Evolutionary conservation across 2,888 invertebrate genomes (phyloP).

Genomic region (Uloborus plumipes): DNA sequence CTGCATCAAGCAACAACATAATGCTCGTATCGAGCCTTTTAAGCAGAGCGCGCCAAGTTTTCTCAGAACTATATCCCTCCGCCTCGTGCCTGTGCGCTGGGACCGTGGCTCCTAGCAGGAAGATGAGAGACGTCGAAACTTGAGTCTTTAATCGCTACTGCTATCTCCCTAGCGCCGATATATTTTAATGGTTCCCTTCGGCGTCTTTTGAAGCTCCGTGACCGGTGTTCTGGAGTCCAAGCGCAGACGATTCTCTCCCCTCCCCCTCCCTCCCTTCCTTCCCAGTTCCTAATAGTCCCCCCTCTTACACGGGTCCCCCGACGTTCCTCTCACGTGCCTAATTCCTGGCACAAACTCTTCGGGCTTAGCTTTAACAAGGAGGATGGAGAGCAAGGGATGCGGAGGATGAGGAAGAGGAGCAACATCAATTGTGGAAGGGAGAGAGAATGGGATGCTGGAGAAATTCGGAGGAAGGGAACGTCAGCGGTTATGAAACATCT

Average conservation of each 20-base stretch:
- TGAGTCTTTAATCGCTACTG: slow-evolving; percentile 61
- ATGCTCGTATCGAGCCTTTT: slow-evolving; percentile 46
- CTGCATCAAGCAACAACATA: slow-evolving; percentile 58
- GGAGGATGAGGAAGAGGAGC: slow-evolving; percentile 45
- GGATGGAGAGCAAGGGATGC: slow-evolving; percentile 38
- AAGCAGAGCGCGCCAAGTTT: slow-evolving; percentile 37
- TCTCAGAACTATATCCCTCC: slow-evolving; percentile 47
- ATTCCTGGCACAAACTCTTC: slow-evolving; percentile 63
- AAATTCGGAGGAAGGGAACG: slow-evolving; percentile 40
- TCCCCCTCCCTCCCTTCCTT: not conserved
- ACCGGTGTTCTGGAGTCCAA: slow-evolving; percentile 59
- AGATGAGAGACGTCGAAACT: slow-evolving; percentile 57
- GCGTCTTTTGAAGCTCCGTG: slow-evolving; percentile 64
- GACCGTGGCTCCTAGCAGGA: slow-evolving; percentile 30
- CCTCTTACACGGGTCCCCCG: slow-evolving; percentile 27
- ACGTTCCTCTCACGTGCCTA: slow-evolving; percentile 60
- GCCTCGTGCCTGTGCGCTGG: slow-evolving; percentile 43
- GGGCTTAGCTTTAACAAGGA: slow-evolving; percentile 64
- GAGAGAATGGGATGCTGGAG: slow-evolving; percentile 23
- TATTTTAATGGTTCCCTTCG: slow-evolving; percentile 65
- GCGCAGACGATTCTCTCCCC: slow-evolving; percentile 47
- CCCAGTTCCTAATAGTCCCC: not conserved
- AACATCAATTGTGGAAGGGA: slow-evolving; percentile 47
- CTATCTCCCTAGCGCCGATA: slow-evolving; percentile 64
- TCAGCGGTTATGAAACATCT: slow-evolving; percentile 61